Conservation (phyloP, 2,113 vertebrate species). For the Gymnogyps californianus region DNA sequence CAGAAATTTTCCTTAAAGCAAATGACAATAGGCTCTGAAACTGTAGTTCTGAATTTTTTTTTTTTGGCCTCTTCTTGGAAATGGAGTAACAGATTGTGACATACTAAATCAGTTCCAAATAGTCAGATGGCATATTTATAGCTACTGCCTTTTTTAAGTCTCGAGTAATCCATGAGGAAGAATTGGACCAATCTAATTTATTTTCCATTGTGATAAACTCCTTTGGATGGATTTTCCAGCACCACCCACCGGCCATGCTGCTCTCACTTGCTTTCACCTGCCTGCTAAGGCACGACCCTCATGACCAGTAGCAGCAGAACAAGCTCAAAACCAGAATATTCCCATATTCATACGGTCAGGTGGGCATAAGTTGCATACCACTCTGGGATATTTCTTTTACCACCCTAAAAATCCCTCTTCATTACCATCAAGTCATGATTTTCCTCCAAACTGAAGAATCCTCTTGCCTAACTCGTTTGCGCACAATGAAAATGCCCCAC, state of each 20-base stretch:
- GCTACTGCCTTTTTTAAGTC: slow-evolving; percentile 16
- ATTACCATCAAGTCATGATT: background rate
- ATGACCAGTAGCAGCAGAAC: background rate
- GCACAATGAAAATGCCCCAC: accelerated
- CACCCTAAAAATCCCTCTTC: background rate
- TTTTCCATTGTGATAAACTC: background rate
- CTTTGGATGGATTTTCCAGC: background rate
- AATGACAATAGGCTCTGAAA: background rate
- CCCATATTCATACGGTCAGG: background rate
- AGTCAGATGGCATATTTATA: slow-evolving; percentile 20
- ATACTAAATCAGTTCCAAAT: slow-evolving; percentile 29
- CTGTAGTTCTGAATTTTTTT: background rate
- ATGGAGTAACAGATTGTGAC: slow-evolving; percentile 22
- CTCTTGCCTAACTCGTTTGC: background rate
- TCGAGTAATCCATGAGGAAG: background rate
- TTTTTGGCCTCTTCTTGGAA: background rate
- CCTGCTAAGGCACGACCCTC: accelerated
- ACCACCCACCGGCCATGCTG: background rate
- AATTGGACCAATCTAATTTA: background rate
- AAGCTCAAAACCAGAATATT: background rate
- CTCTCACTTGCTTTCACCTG: background rate
- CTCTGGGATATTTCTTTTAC: background rate
- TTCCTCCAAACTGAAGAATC: background rate
- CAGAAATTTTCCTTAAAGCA: slow-evolving; percentile 28
- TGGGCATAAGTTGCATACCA: background rate